Percentiles rank a stretch among this genome's conserved stretches.
Conservation (phyloP, 2,113 vertebrate species). For the Amphiprion percula region DNA sequence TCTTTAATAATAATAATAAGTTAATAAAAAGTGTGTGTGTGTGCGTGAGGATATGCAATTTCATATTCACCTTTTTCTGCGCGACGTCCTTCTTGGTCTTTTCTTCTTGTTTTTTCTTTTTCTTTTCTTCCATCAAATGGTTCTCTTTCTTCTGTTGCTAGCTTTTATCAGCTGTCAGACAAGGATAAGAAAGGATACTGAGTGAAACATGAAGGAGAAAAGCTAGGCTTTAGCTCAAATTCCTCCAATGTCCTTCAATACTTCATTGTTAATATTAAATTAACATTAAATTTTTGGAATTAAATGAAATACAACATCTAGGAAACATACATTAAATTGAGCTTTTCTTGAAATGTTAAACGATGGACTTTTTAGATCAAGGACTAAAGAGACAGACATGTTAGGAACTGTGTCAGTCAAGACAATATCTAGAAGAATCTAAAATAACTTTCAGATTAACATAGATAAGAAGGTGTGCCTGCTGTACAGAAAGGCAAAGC, state of each 20-base stretch:
- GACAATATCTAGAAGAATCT: no score
- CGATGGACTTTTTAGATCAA: no score
- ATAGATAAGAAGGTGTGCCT: no score
- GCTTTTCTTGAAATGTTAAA: no score
- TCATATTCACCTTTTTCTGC: conserved; percentile 92
- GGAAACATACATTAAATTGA: no score
- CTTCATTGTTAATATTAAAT: neutral
- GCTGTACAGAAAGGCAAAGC: no score
- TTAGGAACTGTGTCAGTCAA: no score
- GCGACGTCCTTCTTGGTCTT: conserved; percentile 96
- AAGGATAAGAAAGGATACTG: conserved; percentile 35
- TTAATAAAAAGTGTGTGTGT: neutral
- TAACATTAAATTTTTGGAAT: no score
- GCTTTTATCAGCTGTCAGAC: conserved; percentile 88
- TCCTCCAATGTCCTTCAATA: neutral
- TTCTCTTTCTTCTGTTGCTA: conserved; percentile 93
- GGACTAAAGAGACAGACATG: no score
- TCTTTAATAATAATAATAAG: neutral
- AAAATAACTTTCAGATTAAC: no score
- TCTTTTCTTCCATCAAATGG: conserved; percentile 99
- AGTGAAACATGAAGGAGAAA: conserved; percentile 12
- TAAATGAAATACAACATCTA: no score
- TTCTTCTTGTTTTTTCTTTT: conserved; percentile 99
- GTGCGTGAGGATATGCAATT: neutral
- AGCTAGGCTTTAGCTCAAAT: neutral